These are phyloP conservation scores for Clostera curtula DNA, from an alignment of 2,888 invertebrate species.

Conservation along the genomic window DNA sequence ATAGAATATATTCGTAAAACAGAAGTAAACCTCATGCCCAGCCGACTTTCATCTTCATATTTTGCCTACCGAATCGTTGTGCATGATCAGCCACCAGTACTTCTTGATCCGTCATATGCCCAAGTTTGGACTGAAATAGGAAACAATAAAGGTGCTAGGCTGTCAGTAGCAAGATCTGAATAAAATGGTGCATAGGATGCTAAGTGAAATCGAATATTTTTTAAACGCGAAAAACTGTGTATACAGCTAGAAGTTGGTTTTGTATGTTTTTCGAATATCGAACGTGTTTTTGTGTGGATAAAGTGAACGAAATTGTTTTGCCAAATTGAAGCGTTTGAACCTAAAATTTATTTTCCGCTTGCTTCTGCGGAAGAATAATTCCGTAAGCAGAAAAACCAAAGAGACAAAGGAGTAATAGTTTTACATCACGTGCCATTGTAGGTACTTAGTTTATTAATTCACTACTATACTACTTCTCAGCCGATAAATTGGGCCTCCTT, in stretches of 20 bases:
- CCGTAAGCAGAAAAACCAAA: no score
- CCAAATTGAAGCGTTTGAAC: no score
- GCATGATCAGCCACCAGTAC: slow-evolving; percentile 22
- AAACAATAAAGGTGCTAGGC: background rate
- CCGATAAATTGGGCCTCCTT: no score
- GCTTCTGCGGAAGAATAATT: no score
- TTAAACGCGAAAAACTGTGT: slow-evolving; percentile 21
- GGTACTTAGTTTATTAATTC: no score
- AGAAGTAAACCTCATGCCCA: slow-evolving; percentile 24
- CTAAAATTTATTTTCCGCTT: no score
- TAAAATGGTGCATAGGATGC: slow-evolving; percentile 12
- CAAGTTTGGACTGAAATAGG: background rate
- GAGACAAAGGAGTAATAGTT: no score
- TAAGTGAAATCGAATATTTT: slow-evolving; percentile 35
- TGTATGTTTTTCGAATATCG: slow-evolving; percentile 16
- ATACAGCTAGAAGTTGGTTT: slow-evolving; percentile 9
- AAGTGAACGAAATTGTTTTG: no score
- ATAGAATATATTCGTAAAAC: slow-evolving; percentile 29
- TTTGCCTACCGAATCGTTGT: slow-evolving; percentile 31
- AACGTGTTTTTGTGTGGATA: no score
- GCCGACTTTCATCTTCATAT: slow-evolving; percentile 42
- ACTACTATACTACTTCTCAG: no score
- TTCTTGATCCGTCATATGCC: slow-evolving; percentile 4
- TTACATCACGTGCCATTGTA: no score
- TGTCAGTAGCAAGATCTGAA: background rate